Base-by-base conservation (phyloP, 2,888 invertebrate species). In the Atrina japonica region DNA sequence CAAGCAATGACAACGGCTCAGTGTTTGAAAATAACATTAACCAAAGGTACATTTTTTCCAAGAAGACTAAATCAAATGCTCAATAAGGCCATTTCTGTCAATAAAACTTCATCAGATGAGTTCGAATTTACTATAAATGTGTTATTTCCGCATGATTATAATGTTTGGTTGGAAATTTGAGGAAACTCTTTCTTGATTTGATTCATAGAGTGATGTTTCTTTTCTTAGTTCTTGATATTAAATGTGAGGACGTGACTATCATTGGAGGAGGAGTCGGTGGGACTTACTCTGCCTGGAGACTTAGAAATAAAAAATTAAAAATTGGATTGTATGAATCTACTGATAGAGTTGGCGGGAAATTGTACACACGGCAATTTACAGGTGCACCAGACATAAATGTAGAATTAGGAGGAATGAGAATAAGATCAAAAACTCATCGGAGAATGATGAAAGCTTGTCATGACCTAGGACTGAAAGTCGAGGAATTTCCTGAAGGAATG, bases 391-490 rank as follows among this genome's bases (percentile, higher is more conserved):
- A 78, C 50, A 40, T 78, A 14, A 72, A 71, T 27, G 55, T 78
- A 2, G 78, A 78, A 45, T 63, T 76, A 1, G 78, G 78, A 7
- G 76, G 66, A 6, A 78, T 78, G 78, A 50, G 73, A 53, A 70
- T 76, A 41, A 23, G 40, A 0, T 65, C 64, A 6, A 49, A 66
- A 21, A 7, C 52, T 11, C 66, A 63, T 21, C 14, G 23, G 21
- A 30, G 69, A 2, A n/a, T 72, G 21, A 70, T 64, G 35, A 70
- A 63, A 41, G 67, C 74, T 11, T 43, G 56, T 0, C 43, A 60
- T 1, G 58, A 71, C 1, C 68, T 78, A 1, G 76, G 74, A 14
- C 63, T 77, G 0, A 45, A 52, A 11, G 53, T 67, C 0, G 35
- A 63, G 0, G 59, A 61, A 25, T 72, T 77, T 30, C 45, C 21